phyloP scores from a whole-genome alignment of 2,113 vertebrate genomes.

The Brachypodius melanocephalos region DNA sequence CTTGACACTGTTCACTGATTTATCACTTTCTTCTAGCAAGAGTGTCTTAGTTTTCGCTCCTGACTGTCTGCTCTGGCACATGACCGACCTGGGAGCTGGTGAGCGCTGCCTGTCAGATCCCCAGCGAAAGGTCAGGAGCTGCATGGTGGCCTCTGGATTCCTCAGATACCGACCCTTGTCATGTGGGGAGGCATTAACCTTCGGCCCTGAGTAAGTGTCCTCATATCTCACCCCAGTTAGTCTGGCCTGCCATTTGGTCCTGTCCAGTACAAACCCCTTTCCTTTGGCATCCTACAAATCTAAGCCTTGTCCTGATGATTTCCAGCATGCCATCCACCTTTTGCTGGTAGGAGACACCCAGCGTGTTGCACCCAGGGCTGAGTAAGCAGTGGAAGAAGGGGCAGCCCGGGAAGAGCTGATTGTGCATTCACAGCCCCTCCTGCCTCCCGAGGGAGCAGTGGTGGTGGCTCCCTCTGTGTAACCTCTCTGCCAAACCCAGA shows the following conservation, averaged over 20 bases:
- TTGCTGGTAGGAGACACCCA: not conserved
- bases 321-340: not conserved
- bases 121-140: not conserved
- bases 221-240: not conserved
- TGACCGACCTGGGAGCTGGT: not conserved
- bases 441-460: not conserved
- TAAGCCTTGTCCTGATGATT: not conserved
- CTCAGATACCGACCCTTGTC: not conserved
- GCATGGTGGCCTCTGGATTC: not conserved
- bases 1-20: not conserved
- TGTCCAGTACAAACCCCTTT: not conserved
- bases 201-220: not conserved
- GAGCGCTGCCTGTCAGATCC: not conserved
- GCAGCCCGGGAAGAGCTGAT: not conserved
- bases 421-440: rapidly evolving
- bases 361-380: not conserved
- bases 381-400: not conserved
- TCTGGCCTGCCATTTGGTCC: not conserved
- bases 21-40: slow-evolving; percentile 5
- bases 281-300: not conserved
- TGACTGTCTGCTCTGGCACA: not conserved
- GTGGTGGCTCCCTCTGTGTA: rapidly evolving
- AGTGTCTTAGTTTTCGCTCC: not conserved
- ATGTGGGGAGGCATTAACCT: not conserved
- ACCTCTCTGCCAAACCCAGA: not conserved